Conservation (phyloP, 2,113 vertebrate species). For the Xenus cinereus region DNA sequence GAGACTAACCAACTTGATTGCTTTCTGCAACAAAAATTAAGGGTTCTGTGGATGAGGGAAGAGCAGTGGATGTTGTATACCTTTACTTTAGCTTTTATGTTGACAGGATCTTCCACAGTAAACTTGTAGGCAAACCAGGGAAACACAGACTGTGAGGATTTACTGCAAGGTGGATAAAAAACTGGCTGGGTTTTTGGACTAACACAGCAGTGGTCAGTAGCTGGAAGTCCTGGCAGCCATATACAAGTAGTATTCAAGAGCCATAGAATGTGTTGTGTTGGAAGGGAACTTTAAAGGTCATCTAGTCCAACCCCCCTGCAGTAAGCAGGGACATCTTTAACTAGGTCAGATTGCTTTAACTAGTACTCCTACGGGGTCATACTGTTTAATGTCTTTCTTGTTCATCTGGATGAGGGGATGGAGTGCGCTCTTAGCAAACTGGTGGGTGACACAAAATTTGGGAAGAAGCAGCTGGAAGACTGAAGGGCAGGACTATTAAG, state of each 20-base stretch:
- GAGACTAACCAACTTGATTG: background rate
- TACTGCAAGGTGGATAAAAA: background rate
- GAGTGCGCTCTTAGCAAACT: background rate
- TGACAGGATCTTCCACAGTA: background rate
- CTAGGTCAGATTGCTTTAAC: no score
- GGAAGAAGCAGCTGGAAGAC: background rate
- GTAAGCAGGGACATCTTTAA: no score
- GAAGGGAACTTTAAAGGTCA: no score
- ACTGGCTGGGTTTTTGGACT: background rate
- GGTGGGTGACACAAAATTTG: rapidly evolving
- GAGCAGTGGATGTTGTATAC: background rate
- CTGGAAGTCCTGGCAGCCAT: background rate
- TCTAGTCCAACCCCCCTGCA: no score
- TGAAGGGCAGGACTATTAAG: background rate
- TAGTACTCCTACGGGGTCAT: background rate
- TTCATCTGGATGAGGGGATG: background rate
- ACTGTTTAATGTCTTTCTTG: background rate
- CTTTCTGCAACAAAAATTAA: background rate
- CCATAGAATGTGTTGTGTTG: no score
- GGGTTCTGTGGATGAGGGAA: background rate
- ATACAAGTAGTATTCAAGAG: background rate
- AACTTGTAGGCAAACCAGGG: background rate
- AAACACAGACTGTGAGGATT: background rate
- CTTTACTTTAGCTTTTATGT: background rate
- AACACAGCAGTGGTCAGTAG: background rate